A percentile compares a stretch with the other conserved stretches of the same genome.
Conservation (phyloP, 2,797 vertebrate genomes). For the Pangasius sanitwongsei region DNA sequence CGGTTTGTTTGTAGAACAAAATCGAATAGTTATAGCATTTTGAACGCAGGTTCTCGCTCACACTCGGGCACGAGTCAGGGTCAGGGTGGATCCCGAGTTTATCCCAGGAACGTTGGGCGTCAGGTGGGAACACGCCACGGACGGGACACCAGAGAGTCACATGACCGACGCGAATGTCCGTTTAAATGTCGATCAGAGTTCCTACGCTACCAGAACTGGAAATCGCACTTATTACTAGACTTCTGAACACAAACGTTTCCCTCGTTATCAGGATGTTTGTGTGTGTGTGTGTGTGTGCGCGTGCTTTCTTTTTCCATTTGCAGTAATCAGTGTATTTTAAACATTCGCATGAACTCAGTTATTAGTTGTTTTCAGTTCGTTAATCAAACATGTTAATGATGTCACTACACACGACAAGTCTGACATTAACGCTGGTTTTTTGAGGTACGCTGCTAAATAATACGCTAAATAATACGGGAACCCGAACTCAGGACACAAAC, state of each 20-base stretch:
- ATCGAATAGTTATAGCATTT: background rate
- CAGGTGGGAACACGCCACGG: background rate
- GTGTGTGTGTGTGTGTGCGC: no score
- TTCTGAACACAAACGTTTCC: background rate
- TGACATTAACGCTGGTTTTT: background rate
- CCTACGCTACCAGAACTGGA: background rate
- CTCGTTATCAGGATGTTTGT: no score
- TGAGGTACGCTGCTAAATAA: background rate
- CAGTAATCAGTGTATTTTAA: background rate
- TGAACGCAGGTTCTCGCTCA: background rate
- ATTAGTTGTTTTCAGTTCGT: background rate
- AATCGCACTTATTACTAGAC: no score
- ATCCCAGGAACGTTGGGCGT: background rate
- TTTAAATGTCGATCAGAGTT: background rate
- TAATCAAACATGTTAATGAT: background rate
- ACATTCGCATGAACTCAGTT: background rate
- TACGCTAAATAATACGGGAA: no score
- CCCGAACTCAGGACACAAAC: background rate
- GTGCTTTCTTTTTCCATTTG: background rate
- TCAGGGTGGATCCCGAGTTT: background rate
- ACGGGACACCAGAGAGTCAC: background rate
- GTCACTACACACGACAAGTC: background rate
- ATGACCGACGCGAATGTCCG: background rate
- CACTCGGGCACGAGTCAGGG: background rate
- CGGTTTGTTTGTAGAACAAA: background rate